These are phyloP conservation scores for Zhuqinia jingwanae DNA, from an alignment of 2,888 invertebrate genomes.

Conservation along the genomic window DNA sequence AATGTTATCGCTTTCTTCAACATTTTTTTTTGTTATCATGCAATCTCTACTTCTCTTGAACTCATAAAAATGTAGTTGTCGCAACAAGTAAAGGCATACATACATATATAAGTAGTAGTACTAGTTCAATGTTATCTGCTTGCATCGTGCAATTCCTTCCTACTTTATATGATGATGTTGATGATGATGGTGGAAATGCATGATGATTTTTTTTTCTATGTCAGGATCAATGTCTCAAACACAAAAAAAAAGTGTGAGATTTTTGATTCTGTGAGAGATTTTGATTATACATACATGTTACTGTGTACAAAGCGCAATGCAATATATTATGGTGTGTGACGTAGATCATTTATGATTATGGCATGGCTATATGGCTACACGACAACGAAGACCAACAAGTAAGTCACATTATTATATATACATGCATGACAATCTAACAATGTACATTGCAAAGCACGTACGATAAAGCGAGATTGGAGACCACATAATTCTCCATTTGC, in stretches of 20 bases:
- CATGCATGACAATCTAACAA: too few species aligned
- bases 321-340: background rate
- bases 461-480: background rate
- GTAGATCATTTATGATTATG: too few species aligned
- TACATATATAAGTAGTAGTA: background rate
- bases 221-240: conserved; percentile 70
- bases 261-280: conserved; percentile 42
- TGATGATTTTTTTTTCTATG: conserved; percentile 54
- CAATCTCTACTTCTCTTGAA: too few species aligned
- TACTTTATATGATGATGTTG: too few species aligned
- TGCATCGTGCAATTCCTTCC: conserved; percentile 1
- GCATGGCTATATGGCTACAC: too few species aligned
- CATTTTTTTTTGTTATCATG: too few species aligned
- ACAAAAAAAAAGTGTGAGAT: conserved; percentile 14
- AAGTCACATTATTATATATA: background rate
- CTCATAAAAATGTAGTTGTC: too few species aligned
- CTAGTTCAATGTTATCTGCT: too few species aligned
- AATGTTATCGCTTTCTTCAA: too few species aligned
- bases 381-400: too few species aligned
- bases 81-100: too few species aligned
- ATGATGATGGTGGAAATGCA: too few species aligned
- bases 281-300: conserved; percentile 14
- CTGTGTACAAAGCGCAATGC: background rate
- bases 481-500: background rate
- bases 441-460: conserved; percentile 24